phyloP scores from a whole-genome alignment of 2,888 invertebrate species.

The Hydropsyche betteni region DNA sequence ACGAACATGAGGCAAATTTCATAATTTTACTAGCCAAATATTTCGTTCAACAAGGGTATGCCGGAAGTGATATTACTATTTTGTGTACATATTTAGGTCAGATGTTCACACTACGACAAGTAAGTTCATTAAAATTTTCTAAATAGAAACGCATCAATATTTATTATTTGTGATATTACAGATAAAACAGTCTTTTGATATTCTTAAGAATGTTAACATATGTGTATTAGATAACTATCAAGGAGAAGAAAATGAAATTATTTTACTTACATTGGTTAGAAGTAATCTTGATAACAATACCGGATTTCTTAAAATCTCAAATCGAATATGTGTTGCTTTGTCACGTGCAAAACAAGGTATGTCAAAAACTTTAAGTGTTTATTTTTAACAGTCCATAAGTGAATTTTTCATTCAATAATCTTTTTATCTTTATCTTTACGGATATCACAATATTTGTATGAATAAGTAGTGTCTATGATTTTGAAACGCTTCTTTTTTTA shows the following conservation, averaged over 20 bases:
- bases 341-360: constrained; percentile 72
- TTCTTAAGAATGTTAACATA: constrained; percentile 66
- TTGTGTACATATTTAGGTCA: constrained; percentile 79
- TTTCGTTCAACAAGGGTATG: constrained; percentile 70
- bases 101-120: constrained; percentile 67
- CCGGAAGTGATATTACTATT: constrained; percentile 73
- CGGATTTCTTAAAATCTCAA: constrained; percentile 75
- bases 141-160: background rate
- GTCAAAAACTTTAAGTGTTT: background rate
- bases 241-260: constrained; percentile 82
- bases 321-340: constrained; percentile 80
- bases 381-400: background rate
- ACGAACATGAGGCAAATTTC: constrained; percentile 72
- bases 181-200: constrained; percentile 34
- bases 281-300: constrained; percentile 74
- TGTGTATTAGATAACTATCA: constrained; percentile 82
- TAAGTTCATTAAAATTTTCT: constrained; percentile 52
- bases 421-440: too few species aligned
- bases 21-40: constrained; percentile 70
- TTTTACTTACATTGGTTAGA: constrained; percentile 81
- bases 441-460: too few species aligned
- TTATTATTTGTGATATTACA: background rate
- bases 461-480: too few species aligned
- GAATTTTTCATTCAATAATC: too few species aligned
- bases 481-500: too few species aligned